Percentiles rank a stretch among this genome's conserved stretches.
These are phyloP conservation scores for Ormyrus labotus DNA, from an alignment of 2,888 invertebrate species.

Conservation along the genomic window DNA sequence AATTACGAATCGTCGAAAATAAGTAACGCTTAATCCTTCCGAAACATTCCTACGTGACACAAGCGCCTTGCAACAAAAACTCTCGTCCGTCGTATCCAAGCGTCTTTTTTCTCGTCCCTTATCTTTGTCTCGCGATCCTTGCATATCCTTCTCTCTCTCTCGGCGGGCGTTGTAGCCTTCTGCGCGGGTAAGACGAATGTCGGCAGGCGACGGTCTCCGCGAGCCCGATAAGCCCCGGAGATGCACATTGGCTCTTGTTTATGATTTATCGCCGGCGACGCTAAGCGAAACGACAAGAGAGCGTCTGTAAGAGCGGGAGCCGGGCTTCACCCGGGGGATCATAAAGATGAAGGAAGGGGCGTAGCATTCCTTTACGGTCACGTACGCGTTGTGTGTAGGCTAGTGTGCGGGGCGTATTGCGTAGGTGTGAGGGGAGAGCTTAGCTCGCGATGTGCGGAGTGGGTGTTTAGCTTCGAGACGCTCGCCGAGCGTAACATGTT, in stretches of 20 bases:
- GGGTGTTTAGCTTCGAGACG: too few species aligned
- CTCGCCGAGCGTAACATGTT: too few species aligned
- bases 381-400: background rate
- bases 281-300: constrained; percentile 7
- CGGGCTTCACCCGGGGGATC: constrained; percentile 15
- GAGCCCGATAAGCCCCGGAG: constrained; percentile 37
- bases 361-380: constrained; percentile 8
- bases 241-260: constrained; percentile 45
- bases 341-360: constrained; percentile 24
- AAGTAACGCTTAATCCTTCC: too few species aligned
- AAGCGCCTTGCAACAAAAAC: too few species aligned
- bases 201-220: background rate
- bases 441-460: too few species aligned
- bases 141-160: background rate
- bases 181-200: constrained; percentile 31
- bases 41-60: too few species aligned
- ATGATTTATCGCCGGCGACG: constrained; percentile 36
- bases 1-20: too few species aligned
- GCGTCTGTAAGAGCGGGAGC: background rate
- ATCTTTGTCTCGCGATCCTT: background rate
- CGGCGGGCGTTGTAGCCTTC: background rate
- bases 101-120: background rate
- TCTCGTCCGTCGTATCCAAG: background rate
- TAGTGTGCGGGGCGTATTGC: too few species aligned
- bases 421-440: too few species aligned